Evolutionary conservation across 2,888 invertebrate species (phyloP).

Genomic region (Julus scandinavius): DNA sequence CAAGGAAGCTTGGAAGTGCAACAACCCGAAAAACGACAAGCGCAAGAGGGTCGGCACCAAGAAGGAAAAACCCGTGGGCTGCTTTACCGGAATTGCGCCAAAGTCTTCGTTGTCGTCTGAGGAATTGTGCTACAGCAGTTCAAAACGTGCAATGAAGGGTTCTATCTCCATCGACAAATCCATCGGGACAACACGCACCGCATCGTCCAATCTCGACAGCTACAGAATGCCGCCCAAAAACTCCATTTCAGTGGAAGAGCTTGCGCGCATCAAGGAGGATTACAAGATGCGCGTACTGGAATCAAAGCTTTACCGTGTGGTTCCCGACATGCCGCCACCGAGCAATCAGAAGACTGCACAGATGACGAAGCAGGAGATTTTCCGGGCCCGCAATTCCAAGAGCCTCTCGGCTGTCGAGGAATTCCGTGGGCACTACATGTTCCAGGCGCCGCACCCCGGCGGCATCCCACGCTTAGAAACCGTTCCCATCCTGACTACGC

Average conservation of each 20-base stretch:
- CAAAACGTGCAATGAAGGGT: constrained; percentile 15
- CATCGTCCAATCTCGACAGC: constrained; percentile 16
- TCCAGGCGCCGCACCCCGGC: not conserved
- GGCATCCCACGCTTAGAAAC: constrained; percentile 54
- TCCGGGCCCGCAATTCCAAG: constrained; percentile 39
- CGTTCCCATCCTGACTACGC: constrained; percentile 49
- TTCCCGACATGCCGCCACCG: constrained; percentile 52
- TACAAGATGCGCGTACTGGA: constrained; percentile 50
- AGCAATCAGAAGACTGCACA: not conserved
- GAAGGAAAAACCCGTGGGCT: constrained; percentile 53
- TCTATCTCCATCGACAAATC: constrained; percentile 50
- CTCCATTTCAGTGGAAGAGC: constrained; percentile 52
- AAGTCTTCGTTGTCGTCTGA: constrained; percentile 53
- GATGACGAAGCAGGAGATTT: constrained; percentile 39
- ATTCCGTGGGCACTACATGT: constrained; percentile 22
- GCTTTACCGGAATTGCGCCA: constrained; percentile 49
- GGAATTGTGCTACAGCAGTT: constrained; percentile 24
- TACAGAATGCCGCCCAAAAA: constrained; percentile 49
- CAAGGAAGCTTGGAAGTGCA: not conserved
- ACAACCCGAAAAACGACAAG: not conserved
- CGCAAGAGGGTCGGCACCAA: constrained; percentile 44
- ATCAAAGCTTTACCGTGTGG: constrained; percentile 31
- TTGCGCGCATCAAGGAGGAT: constrained; percentile 53
- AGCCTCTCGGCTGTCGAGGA: constrained; percentile 53
- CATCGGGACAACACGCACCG: constrained; percentile 19